Evolutionary conservation across 1,140 invertebrate species (phyloP), one percentile per base, ranked within the genome.

Genomic region (Anoplolepis gracilipes): DNA sequence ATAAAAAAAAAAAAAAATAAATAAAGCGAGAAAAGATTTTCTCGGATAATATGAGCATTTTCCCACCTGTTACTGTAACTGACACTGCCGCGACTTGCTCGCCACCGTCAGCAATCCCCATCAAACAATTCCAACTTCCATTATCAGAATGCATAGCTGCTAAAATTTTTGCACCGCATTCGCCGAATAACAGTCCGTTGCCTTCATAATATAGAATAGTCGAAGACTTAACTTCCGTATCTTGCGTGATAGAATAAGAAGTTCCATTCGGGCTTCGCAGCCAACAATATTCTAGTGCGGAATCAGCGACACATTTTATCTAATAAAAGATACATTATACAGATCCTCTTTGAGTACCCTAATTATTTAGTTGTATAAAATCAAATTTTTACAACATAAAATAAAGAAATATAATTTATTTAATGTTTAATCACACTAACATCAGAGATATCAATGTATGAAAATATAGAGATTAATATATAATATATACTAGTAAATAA

Each of bases 251-350:
- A 39, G 67, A 85, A 65, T 92, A 92, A 28, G 61, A 69, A 30
- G 90, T 93, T 25, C 92, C 91, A 70, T 93, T 93, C 13, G 92
- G 93, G 88, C 91, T 93, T 70, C 86, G 84, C 16, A 94, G 72
- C 91, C 92, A 94, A 73, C 93, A 94, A 69, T 94, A 94, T 49
- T 90, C 87, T 79, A 94, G 84, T 57, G 88, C 62, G 46, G 84
- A 87, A 39, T 92, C 67, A 22, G 86, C 87, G 55, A 16, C 85
- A 64, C 93, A 94, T 62, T 91, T 92, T 65, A 94, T 88, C 93
- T 94, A 72, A 59, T 73, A 77, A 49, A 79, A 8, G 11, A 84
- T 49, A 25, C 13, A 6, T 6, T 42, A 42, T 42, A 42, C 11
- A 42, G 2, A 42, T 42, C 11, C 13, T 42, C 11, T 42, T 13